Evolutionary conservation across 2,888 invertebrate genomes (phyloP), one percentile per base, ranked within the genome.

Genomic region (Junonia oenone): DNA sequence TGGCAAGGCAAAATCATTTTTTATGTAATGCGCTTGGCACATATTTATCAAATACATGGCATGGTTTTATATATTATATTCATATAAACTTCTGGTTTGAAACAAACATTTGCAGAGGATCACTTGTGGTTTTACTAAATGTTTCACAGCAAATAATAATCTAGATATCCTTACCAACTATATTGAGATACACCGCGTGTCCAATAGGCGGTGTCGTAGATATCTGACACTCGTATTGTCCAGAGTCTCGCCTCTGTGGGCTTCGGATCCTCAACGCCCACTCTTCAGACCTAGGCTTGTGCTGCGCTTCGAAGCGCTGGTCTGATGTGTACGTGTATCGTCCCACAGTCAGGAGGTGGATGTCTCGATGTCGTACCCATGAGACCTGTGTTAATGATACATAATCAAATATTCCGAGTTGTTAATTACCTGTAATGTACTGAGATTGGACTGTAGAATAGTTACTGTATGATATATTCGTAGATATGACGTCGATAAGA

Each of bases 311-410:
- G 80, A 95, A 96, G 60, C 96, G 91, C 82, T 95, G 95, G 79
- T 96, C 95, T 2, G 90, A 90, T 2, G 97, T 97, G 79, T 97
- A 97, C 50, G 97, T 97, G 85, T 97, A 97, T 33, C 95, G 93
- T 17, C 97, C 97, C 66, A 97, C 96, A 2, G 97, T 97, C 69
- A 97, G 91, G 73, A 97, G 88, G 84, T 97, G 97, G 68, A 97
- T 96, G 85, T 97, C 97, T 62, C 96, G 93, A 84, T 97, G 96
- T 50, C 97, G 93, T 50, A 97, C 95, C 97, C 97, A 97, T 67
- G 97, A 97, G 66, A 97, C 97, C 95, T 97, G 92, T 57, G 82
- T 79, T 58, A 66, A 61, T 54, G 63, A 45, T 60, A 45, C 14
- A 11, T 27, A 6, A 13, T 6, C 13, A 6, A 35, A 13, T 14